Base-by-base conservation (phyloP, 2,113 vertebrate species). In the Anguilla japonica region DNA sequence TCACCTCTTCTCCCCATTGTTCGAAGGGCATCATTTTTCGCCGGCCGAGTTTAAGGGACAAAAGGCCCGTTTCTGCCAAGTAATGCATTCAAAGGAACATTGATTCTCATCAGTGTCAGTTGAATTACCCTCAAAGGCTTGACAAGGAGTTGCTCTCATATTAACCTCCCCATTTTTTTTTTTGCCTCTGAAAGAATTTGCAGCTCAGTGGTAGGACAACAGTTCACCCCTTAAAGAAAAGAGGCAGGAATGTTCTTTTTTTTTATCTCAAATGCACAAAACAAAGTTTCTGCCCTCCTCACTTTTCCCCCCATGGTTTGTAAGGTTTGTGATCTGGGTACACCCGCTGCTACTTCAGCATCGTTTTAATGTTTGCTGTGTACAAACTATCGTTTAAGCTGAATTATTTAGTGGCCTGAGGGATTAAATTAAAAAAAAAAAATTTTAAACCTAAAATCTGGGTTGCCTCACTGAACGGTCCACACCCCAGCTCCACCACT, bases 31-130 rank as follows among this genome's bases (percentile, higher is more conserved):
- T 96, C 87, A 88, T 96, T 97, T 98, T 95, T 97, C 95, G 95
- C 94, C 83, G 89, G 94, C 96, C 95, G 96, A 95, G 94, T 98
- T 97, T 97, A 97, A 97, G 96, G 96, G 97, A 97, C 97, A 97
- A 96, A 98, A 97, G 96, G 94, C 94, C 96, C 96, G 96, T 97
- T 98, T 98, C 96, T 97, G 97, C 97, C 97, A 97, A 98, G 96
- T 97, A 97, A 97, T 96, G 96, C 94, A 94, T 97, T 98, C 96
- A 97, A 98, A 96, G 96, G 96, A 96, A 95, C 97, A 98, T 97
- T 97, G 97, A 97, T 97, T 97, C 96, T 96, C 96, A 97, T 98
- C 97, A 98, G 96, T 97, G 96, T 98, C 96, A 97, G 95, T 97
- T 97, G 96, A 98, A 96, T 98, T 97, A 96, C 94, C 95, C 95